Percentiles rank a stretch among this genome's conserved stretches.
These are phyloP conservation scores for Megalops cyprinoides DNA, from an alignment of 2,797 vertebrate species.

Conservation along the genomic window DNA sequence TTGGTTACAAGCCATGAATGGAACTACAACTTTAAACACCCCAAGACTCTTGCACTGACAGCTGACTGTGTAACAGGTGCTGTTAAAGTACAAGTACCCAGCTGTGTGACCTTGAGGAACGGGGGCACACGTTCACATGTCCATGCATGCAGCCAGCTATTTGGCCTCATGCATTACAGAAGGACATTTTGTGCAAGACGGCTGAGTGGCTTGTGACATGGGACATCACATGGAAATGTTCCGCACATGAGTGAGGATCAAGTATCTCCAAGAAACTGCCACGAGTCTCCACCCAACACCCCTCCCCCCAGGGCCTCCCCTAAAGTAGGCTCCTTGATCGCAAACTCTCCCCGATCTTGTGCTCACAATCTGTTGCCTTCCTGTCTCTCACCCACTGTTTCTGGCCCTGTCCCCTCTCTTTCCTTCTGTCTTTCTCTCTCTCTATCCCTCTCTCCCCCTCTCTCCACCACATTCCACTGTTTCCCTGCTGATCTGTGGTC, in stretches of 20 bases:
- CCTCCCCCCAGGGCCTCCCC: neutral
- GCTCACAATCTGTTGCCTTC: neutral
- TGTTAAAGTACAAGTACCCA: neutral
- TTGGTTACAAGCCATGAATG: too few relatives aligned
- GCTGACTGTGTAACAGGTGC: neutral
- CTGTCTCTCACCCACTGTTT: neutral
- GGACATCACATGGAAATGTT: constrained; percentile 54
- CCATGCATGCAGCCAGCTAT: neutral
- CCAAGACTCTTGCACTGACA: neutral
- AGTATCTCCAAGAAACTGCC: neutral
- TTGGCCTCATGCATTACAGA: neutral
- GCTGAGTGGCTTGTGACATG: constrained; percentile 30
- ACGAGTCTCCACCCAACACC: neutral
- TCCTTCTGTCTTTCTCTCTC: constrained; percentile 41
- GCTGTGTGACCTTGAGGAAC: neutral
- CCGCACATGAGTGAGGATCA: constrained; percentile 26
- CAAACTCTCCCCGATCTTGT: neutral
- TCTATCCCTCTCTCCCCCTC: neutral
- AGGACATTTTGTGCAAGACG: neutral
- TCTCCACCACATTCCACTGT: neutral
- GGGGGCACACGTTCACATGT: neutral
- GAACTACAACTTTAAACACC: too few relatives aligned
- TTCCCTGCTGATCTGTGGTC: neutral
- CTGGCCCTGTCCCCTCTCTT: neutral
- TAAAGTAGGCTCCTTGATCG: neutral